phyloP scores from a whole-genome alignment of 2,113 vertebrate species.

The Aythya baeri region DNA sequence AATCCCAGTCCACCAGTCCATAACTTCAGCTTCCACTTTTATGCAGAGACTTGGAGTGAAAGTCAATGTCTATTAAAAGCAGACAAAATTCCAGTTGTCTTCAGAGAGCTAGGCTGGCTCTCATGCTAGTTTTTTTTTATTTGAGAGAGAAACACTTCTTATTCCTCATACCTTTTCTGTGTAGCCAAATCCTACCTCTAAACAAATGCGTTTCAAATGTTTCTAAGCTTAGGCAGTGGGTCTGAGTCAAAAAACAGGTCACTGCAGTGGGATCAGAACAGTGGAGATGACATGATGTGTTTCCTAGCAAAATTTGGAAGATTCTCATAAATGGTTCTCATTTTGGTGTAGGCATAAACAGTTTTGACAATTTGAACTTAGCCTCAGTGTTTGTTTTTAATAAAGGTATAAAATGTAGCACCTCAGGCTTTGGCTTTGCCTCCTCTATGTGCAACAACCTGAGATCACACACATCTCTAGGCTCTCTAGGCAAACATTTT shows the following conservation, averaged over 20 bases:
- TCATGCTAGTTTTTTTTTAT: not conserved
- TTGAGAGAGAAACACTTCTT: not conserved
- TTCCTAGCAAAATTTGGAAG: not conserved
- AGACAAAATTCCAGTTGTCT: not conserved
- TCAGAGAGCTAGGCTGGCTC: not conserved
- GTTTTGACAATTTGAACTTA: not conserved
- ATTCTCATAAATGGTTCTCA: not conserved
- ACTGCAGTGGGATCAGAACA: not conserved
- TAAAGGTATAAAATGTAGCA: slow-evolving; percentile 25
- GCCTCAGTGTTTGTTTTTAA: slow-evolving; percentile 43
- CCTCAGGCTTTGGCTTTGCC: not conserved
- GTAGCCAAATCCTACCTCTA: not conserved
- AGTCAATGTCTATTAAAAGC: not conserved
- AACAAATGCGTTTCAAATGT: not conserved
- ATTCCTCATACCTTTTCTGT: not conserved
- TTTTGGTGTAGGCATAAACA: not conserved
- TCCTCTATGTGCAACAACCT: not conserved
- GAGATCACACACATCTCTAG: not conserved
- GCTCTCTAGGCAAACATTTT: not conserved
- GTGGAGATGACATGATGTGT: not conserved
- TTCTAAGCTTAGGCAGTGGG: not conserved
- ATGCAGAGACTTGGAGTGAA: not conserved
- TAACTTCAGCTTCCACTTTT: not conserved
- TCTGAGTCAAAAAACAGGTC: not conserved
- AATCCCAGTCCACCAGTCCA: not conserved